These are phyloP conservation scores for Thunnus albacares DNA, from an alignment of 2,797 vertebrate genomes.

Conservation along the genomic window DNA sequence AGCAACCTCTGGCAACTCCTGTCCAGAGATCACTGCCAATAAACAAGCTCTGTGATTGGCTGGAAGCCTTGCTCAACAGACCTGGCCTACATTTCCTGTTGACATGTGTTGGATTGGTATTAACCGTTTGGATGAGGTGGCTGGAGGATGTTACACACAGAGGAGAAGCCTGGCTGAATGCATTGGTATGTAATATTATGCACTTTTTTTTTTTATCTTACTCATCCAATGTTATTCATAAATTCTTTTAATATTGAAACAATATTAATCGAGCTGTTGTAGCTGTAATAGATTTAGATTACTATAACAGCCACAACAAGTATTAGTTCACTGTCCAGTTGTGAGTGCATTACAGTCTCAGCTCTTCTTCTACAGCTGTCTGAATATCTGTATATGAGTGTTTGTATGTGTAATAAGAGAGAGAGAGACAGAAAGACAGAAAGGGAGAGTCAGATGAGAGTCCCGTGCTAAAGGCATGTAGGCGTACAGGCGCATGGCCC, in stretches of 20 bases:
- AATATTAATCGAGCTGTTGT: not conserved
- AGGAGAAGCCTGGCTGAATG: slow-evolving; percentile 14
- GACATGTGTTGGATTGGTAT: slow-evolving; percentile 62
- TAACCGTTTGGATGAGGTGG: slow-evolving; percentile 26
- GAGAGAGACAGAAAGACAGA: slow-evolving; percentile 73
- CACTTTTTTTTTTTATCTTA: not conserved
- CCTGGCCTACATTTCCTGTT: slow-evolving; percentile 71
- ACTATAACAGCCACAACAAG: not conserved
- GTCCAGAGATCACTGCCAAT: slow-evolving; percentile 51
- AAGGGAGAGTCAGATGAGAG: slow-evolving; percentile 82
- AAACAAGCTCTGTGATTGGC: slow-evolving; percentile 71
- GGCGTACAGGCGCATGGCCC: slow-evolving; percentile 74
- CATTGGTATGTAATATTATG: not conserved
- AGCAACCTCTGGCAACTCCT: slow-evolving; percentile 57
- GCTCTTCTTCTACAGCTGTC: slow-evolving; percentile 12
- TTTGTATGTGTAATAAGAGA: slow-evolving; percentile 22
- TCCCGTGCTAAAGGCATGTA: slow-evolving; percentile 87
- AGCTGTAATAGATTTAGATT: not conserved
- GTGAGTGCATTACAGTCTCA: slow-evolving; percentile 27
- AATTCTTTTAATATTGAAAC: not conserved
- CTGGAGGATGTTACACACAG: slow-evolving; percentile 12
- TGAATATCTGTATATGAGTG: slow-evolving; percentile 23
- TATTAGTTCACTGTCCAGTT: slow-evolving; percentile 31
- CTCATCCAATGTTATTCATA: not conserved
- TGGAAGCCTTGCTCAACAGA: slow-evolving; percentile 59